Base-by-base conservation (phyloP, 2,113 vertebrate genomes). In the Pterocles orientalis region DNA sequence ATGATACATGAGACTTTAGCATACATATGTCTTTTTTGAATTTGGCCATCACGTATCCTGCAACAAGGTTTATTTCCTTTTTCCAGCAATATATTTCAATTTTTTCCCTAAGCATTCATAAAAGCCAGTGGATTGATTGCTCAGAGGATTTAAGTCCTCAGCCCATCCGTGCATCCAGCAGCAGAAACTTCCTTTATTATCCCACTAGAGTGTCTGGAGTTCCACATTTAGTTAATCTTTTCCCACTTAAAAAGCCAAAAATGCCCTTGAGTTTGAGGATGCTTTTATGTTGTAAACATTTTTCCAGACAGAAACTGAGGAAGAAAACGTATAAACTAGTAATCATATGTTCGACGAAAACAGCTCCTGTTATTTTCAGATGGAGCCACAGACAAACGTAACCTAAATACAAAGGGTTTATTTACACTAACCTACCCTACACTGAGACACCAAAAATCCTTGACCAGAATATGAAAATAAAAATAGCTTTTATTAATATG, bases 161-260 rank as follows among this genome's bases (percentile, higher is more conserved):
- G 34, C 29, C 69, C 50, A 87, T 84, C 73, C 86, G 20, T 75
- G 56, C 1, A 2, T 60, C 57, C 77, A 89, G 73, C 53, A 89
- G 68, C 4, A 87, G 89, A 86, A 95, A 94, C 64, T 91, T 94
- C 73, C 83, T 89, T 60, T 75, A 76, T 89, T 94, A 89, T 94
- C 53, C 69, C 65, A 92, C 21, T 60, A 88, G 64, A 70, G 33
- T 56, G 31, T 56, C 60, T 84, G 43, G 50, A 77, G 39, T 83
- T 88, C 48, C 34, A 50, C 15, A 72, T 58, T 71, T 39, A 86
- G 51, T 36, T 75, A 82, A 48, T 9, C 68, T 88, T 75, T 78
- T 84, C 61, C 58, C 9, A 81, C 61, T 86, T 31, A 82, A 75
- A 94, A 72, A 84, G 65, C 4, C 5, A 86, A 88, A 85, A 93